Conservation (phyloP, 2,113 vertebrate genomes). For the Triplophysa rosa region DNA sequence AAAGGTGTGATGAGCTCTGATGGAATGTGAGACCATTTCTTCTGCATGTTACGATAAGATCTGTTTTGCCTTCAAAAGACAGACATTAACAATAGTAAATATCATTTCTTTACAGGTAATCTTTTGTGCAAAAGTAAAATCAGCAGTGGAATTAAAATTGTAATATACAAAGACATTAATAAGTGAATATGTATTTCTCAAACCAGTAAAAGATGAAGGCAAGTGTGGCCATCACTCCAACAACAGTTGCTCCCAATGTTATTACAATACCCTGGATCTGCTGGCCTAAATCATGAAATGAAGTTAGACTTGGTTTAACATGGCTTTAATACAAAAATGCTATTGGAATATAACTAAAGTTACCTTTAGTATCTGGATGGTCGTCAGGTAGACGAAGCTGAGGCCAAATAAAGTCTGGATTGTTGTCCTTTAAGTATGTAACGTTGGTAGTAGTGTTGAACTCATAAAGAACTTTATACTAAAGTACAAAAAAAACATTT, state of each 20-base stretch:
- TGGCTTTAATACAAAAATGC: background rate
- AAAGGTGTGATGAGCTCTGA: slow-evolving; percentile 80
- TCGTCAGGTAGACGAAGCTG: slow-evolving; percentile 73
- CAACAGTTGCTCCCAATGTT: slow-evolving; percentile 62
- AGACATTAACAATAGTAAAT: background rate
- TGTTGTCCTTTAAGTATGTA: background rate
- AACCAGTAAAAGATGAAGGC: slow-evolving; percentile 77
- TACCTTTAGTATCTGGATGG: slow-evolving; percentile 49
- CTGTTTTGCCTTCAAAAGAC: slow-evolving; percentile 80
- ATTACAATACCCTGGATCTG: slow-evolving; percentile 33
- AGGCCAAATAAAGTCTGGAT: slow-evolving; percentile 83
- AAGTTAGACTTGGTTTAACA: background rate
- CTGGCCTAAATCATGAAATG: slow-evolving; percentile 34
- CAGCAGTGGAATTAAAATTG: background rate
- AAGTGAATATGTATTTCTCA: slow-evolving; percentile 21
- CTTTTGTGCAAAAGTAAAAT: background rate
- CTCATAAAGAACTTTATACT: slow-evolving; percentile 79
- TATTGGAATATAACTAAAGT: too few relatives aligned
- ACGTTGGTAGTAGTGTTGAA: slow-evolving; percentile 77
- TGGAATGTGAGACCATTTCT: slow-evolving; percentile 88
- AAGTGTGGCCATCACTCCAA: slow-evolving; percentile 66
- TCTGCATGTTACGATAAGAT: slow-evolving; percentile 73
- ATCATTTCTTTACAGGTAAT: slow-evolving; percentile 1
- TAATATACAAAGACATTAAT: background rate
- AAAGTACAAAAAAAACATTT: slow-evolving; percentile 26